Evolutionary conservation across 1,140 invertebrate species (phyloP).

Genomic region (Drosophila sulfurigaster): DNA sequence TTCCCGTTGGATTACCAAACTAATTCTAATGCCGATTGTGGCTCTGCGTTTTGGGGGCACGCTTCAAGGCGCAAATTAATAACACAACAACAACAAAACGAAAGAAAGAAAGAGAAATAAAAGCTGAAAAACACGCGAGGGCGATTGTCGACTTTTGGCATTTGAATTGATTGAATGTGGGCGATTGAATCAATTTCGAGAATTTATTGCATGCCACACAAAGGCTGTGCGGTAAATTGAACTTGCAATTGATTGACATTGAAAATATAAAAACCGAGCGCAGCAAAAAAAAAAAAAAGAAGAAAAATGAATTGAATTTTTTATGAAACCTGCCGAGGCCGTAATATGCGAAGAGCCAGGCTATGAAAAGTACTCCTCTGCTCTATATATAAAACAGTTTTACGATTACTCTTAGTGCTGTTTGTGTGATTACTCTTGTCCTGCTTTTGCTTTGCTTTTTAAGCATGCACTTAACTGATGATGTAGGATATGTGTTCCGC

Average conservation of each 20-base stretch:
- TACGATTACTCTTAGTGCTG: neutral
- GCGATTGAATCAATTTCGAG: slow-evolving; percentile 57
- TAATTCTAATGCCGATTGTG: slow-evolving; percentile 25
- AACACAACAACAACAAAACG: slow-evolving; percentile 50
- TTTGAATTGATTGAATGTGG: slow-evolving; percentile 75
- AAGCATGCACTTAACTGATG: slow-evolving; percentile 54
- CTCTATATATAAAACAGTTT: neutral
- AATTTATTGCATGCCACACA: slow-evolving; percentile 68
- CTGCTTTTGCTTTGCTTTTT: neutral
- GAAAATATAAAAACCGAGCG: slow-evolving; percentile 6
- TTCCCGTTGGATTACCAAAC: slow-evolving; percentile 10
- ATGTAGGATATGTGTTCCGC: slow-evolving; percentile 26
- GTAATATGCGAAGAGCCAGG: neutral
- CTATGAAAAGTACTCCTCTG: neutral
- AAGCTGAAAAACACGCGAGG: slow-evolving; percentile 8
- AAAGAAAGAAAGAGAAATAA: neutral
- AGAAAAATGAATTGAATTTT: slow-evolving; percentile 13
- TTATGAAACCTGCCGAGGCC: neutral
- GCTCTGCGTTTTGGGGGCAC: slow-evolving; percentile 12
- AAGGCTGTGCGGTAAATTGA: slow-evolving; percentile 62
- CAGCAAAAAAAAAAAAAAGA: too few species aligned
- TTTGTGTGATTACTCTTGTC: neutral
- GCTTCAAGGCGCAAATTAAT: slow-evolving; percentile 64
- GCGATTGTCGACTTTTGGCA: slow-evolving; percentile 67
- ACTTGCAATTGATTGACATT: slow-evolving; percentile 36